A percentile compares a stretch with the other conserved stretches of the same genome.
Conservation (phyloP, 2,888 invertebrate genomes). For the Platycheirus albimanus region DNA sequence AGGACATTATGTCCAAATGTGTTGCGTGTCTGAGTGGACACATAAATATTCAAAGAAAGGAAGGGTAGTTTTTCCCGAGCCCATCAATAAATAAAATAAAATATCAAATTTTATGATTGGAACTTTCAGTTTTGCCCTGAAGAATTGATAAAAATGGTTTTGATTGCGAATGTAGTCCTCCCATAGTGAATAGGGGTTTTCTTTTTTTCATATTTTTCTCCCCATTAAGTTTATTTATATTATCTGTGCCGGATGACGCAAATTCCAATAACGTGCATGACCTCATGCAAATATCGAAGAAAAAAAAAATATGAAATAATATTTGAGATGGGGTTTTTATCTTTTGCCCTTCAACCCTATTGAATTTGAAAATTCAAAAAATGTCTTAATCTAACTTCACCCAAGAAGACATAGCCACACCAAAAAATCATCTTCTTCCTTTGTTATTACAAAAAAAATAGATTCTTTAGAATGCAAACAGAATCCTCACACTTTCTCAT, state of each 20-base stretch:
- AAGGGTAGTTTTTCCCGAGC: no score
- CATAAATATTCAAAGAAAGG: no score
- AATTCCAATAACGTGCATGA: constrained; percentile 38
- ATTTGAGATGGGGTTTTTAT: constrained; percentile 18
- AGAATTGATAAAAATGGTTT: no score
- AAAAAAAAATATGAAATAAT: background rate
- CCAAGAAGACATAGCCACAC: constrained; percentile 1
- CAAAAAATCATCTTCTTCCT: constrained; percentile 24
- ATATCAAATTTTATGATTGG: background rate
- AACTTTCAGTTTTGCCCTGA: background rate
- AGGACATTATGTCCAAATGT: constrained; percentile 1
- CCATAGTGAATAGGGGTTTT: background rate
- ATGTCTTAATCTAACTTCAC: constrained; percentile 58
- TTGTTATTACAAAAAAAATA: constrained; percentile 18
- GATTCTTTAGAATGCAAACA: constrained; percentile 60
- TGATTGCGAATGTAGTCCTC: background rate
- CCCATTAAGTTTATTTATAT: background rate
- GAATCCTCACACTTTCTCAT: constrained; percentile 49
- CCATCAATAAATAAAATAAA: no score
- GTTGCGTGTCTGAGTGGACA: background rate
- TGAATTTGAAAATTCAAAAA: constrained; percentile 32
- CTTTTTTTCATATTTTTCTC: background rate
- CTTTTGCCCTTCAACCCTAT: constrained; percentile 35
- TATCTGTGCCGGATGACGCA: constrained; percentile 6
- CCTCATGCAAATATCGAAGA: constrained; percentile 43